Evolutionary conservation across 2,113 vertebrate genomes (phyloP), one percentile per base, ranked within the genome.

Genomic region (Onychorhynchus coronatus): DNA sequence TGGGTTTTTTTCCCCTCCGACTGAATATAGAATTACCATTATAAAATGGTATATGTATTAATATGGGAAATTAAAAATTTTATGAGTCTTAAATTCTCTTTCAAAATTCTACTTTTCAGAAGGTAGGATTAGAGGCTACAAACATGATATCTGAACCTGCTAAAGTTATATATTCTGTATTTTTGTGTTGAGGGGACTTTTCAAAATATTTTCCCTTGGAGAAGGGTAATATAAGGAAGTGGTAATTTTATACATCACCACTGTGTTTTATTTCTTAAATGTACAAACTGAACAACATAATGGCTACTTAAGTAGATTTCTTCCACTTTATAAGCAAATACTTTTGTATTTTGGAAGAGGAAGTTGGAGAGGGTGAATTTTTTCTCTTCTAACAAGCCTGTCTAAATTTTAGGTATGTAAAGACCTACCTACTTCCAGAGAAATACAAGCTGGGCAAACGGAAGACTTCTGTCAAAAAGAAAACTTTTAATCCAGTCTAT

Each of bases 391-490:
- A 58, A 97, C 30, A 46, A 88, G 11, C 14, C 28, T 95, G 20
- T 95, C 58, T 76, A 85, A 46, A 95, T 96, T 97, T 96, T 81
- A 99, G 99, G 63, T 99, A 99, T 82, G 98, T 99, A 37, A 99
- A 99, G 97, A 98, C 98, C 94, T 99, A 99, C 93, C 96, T 99
- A 84, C 97, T 99, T 91, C 99, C 99, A 89, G 99, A 99, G 79
- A 99, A 99, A 94, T 97, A 98, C 58, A 99, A 98, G 85, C 85
- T 99, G 95, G 99, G 99, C 87, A 99, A 99, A 97, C 99, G 98
- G 96, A 99, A 99, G 98, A 99, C 99, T 4, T 93, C 97, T 4
- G 98, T 99, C n/a, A 98, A 98, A 94, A 99, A 99, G 97, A 99
- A 99, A 95, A 99, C 98, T 3, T 91, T 99, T 72, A 98, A 99